Evolutionary conservation across 2,888 invertebrate genomes (phyloP), one percentile per base, ranked within the genome.

Genomic region (Biston betularia): DNA sequence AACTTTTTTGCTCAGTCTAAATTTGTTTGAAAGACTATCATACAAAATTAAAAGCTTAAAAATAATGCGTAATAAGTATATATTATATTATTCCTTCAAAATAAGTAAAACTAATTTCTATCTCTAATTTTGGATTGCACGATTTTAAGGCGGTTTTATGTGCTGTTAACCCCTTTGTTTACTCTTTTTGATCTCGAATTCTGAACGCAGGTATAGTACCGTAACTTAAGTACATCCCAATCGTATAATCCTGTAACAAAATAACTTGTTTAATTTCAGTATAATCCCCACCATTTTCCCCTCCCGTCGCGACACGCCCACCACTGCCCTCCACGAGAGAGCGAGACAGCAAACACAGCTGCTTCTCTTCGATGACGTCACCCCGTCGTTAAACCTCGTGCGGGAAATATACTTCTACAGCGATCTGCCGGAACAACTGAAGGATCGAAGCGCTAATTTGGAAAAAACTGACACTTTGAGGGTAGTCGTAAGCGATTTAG

Each of bases 361-460:
- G 0, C 84, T 93, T 63, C 79, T 74, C 0, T 89, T 90, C 67
- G 84, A 88, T 54, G 77, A 79, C 1, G 73, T 75, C 9, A 71
- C 72, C 0, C 72, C 86, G 0, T 83, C 92, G 0, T 64, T 93
- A 0, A 81, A 87, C 9, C 67, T 91, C 0, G 91, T 92, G 6
- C 78, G 89, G 10, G 78, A 88, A 12, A 84, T 90, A 50, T 89
- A 92, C 72, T 93, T 92, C 78, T 90, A 90, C 49, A 84, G 80
- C 61, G 93, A 93, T 45, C 64, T 93, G 2, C 93, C 92, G 0
- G 74, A 80, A 0, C 87, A 88, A 62, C 61, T 92, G 73, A 85
- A 67, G 56, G 0, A 77, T 73, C 0, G 62, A 53, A 0, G 50
- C 12, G 24, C 44, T 15, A 52, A 57, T 12, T 14, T 82, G 45